phyloP scores from a whole-genome alignment of 2,888 invertebrate genomes.

The Thalpophila matura region DNA sequence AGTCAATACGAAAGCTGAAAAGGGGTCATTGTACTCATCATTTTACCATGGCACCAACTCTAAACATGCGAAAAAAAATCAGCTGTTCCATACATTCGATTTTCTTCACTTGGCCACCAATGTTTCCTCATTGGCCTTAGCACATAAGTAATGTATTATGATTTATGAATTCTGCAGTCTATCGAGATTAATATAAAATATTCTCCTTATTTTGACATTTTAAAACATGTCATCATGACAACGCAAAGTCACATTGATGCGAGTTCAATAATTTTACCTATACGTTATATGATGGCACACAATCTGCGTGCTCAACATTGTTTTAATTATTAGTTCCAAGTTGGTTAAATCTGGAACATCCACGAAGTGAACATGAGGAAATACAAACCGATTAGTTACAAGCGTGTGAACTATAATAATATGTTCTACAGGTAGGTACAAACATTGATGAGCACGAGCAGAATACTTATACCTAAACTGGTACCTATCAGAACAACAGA shows the following conservation, averaged over 20 bases:
- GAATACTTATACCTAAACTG: background rate
- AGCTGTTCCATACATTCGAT: too few species aligned
- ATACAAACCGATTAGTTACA: slow-evolving; percentile 5
- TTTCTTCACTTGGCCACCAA: too few species aligned
- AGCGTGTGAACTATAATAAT: slow-evolving; percentile 12
- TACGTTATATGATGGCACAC: background rate
- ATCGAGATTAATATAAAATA: background rate
- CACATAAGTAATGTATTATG: too few species aligned
- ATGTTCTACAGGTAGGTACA: slow-evolving; percentile 33
- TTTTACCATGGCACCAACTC: too few species aligned
- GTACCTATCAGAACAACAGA: slow-evolving; percentile 28
- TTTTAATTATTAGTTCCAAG: slow-evolving; percentile 1
- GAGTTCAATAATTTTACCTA: background rate
- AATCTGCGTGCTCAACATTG: background rate
- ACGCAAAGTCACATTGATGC: background rate
- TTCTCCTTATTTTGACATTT: background rate
- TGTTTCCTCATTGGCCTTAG: too few species aligned
- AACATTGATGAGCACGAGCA: slow-evolving; percentile 3
- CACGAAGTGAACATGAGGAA: slow-evolving; percentile 18
- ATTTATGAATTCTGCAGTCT: background rate
- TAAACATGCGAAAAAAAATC: too few species aligned
- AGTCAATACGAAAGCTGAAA: too few species aligned
- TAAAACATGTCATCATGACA: background rate
- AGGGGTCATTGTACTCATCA: too few species aligned
- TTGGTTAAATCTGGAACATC: background rate